phyloP scores from a whole-genome alignment of 35 echinoderm and acorn worm genomes.

The Lytechinus variegatus region DNA sequence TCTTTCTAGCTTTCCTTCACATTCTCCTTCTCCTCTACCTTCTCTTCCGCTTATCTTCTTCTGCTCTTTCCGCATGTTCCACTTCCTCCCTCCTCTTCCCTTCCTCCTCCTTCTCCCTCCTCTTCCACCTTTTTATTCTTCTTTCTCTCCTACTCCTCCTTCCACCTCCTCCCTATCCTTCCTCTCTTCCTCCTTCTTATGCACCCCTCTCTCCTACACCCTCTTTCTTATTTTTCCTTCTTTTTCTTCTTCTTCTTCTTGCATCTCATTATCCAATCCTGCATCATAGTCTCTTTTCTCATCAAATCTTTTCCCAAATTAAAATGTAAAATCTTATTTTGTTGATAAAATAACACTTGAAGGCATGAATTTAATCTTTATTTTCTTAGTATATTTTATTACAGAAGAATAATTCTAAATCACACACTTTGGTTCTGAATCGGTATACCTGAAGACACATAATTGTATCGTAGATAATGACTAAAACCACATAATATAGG shows the following conservation, averaged over 20 bases:
- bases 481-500: not conserved
- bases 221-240: no score
- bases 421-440: conserved; percentile 11
- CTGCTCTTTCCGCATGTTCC: not conserved
- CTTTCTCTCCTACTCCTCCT: not conserved
- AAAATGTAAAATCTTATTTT: no score
- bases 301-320: no score
- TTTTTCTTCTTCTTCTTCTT: not conserved
- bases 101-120: no score
- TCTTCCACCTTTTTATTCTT: no score
- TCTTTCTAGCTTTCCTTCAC: not conserved
- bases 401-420: conserved; percentile 6
- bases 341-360: no score
- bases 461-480: not conserved
- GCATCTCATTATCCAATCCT: no score
- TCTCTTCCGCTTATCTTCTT: not conserved
- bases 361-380: not conserved
- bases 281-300: no score
- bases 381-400: not conserved
- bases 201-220: not conserved
- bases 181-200: not conserved
- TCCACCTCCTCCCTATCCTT: no score
- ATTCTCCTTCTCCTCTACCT: not conserved
- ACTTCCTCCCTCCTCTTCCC: not conserved
- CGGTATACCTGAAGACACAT: not conserved